Conservation (phyloP, 2,888 invertebrate species). For the Eilema caniola region DNA sequence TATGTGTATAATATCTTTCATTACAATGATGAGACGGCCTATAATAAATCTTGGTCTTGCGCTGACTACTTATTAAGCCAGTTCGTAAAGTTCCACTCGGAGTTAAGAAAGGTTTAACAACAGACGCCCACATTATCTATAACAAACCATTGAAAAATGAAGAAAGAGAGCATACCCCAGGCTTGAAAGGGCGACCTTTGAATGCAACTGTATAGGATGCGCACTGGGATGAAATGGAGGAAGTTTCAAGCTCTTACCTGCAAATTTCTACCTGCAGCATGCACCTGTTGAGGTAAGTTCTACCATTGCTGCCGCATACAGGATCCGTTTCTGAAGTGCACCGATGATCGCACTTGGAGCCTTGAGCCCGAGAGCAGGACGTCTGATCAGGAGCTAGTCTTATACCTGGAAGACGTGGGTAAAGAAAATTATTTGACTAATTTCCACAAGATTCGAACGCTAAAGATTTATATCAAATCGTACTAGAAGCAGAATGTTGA, state of each 20-base stretch:
- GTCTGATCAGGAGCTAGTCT: conserved; percentile 84
- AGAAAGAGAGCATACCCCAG: background rate
- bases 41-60: no score
- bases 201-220: background rate
- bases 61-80: no score
- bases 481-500: no score
- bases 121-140: no score
- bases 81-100: no score
- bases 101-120: no score
- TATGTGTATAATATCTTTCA: no score
- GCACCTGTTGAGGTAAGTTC: conserved; percentile 94
- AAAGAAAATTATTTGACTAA: background rate
- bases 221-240: no score
- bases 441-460: background rate
- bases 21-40: no score
- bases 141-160: no score
- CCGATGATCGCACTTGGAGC: conserved; percentile 90
- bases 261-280: conserved; percentile 92
- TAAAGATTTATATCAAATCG: no score
- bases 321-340: conserved; percentile 95
- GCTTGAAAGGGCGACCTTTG: no score
- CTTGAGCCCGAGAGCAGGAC: conserved; percentile 89
- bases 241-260: conserved; percentile 79
- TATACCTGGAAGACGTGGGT: conserved; percentile 68
- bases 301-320: conserved; percentile 92